phyloP scores from a whole-genome alignment of 2,113 vertebrate species.

The Laterallus jamaicensis region DNA sequence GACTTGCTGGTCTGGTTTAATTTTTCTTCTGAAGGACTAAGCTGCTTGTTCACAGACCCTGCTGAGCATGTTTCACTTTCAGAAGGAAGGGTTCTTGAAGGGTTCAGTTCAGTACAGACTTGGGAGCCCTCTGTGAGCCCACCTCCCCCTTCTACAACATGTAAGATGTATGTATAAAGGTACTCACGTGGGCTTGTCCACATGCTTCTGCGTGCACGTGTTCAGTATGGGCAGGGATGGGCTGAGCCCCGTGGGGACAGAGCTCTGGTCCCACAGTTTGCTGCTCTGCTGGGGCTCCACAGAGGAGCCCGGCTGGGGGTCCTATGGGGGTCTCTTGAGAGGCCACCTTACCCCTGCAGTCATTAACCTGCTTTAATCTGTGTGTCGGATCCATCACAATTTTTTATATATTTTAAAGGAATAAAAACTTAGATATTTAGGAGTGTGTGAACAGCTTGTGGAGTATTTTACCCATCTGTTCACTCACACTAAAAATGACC shows the following conservation, averaged over 20 bases:
- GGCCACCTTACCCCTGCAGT: neutral
- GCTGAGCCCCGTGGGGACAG: neutral
- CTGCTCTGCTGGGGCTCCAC: neutral
- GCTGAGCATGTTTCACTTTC: accelerated
- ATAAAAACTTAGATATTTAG: neutral
- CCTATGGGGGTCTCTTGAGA: neutral
- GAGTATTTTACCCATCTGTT: neutral
- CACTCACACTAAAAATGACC: neutral
- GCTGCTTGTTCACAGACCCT: neutral
- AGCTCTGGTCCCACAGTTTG: neutral
- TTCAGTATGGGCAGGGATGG: neutral
- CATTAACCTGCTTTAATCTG: neutral
- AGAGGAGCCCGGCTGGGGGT: neutral
- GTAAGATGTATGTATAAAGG: accelerated
- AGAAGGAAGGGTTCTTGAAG: neutral
- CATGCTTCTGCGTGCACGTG: accelerated
- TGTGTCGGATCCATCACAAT: accelerated
- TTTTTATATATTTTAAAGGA: neutral
- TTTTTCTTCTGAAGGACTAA: neutral
- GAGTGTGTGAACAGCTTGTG: neutral
- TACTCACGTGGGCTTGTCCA: accelerated
- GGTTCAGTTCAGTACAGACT: neutral
- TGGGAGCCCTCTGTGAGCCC: neutral
- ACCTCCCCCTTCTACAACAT: neutral
- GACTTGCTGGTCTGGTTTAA: neutral